These are phyloP conservation scores for Stegophylla sp. DNA, from an alignment of 2,888 invertebrate genomes.

Conservation along the genomic window DNA sequence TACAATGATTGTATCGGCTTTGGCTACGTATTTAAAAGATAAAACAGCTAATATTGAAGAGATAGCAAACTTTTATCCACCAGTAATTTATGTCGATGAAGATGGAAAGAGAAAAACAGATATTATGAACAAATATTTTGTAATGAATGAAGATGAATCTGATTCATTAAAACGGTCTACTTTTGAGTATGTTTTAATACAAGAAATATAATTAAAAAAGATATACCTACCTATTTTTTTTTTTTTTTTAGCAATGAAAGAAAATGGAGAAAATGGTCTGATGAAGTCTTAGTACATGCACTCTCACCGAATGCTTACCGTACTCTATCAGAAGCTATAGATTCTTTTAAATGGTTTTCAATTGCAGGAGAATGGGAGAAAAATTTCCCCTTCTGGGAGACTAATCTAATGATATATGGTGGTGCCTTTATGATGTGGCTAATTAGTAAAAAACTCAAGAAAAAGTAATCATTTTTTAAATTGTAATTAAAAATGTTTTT, in stretches of 20 bases:
- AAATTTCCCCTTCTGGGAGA: conserved; percentile 86
- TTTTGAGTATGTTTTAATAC: conserved; percentile 39
- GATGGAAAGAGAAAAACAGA: conserved; percentile 75
- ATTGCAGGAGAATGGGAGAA: conserved; percentile 90
- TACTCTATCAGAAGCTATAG: conserved; percentile 80
- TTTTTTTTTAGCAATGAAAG: conserved; percentile 79
- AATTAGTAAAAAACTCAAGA: conserved; percentile 86
- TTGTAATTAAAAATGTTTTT: neutral
- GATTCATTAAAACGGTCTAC: neutral
- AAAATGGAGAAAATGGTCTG: conserved; percentile 96
- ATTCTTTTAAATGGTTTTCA: conserved; percentile 94
- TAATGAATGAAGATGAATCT: conserved; percentile 75
- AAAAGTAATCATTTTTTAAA: conserved; percentile 68
- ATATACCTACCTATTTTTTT: conserved; percentile 23
- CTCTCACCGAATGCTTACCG: conserved; percentile 97
- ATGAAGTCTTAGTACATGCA: conserved; percentile 86
- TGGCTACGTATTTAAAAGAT: conserved; percentile 79
- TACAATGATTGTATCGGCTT: conserved; percentile 86
- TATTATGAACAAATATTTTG: conserved; percentile 85
- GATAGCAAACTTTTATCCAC: conserved; percentile 80
- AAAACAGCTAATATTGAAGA: conserved; percentile 70
- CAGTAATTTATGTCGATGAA: conserved; percentile 73
- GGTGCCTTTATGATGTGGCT: conserved; percentile 94
- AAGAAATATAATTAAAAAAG: conserved; percentile 18
- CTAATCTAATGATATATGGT: conserved; percentile 84